Evolutionary conservation across 2,797 vertebrate species (phyloP), one percentile per base, ranked within the genome.

Genomic region (Coreius guichenoti): DNA sequence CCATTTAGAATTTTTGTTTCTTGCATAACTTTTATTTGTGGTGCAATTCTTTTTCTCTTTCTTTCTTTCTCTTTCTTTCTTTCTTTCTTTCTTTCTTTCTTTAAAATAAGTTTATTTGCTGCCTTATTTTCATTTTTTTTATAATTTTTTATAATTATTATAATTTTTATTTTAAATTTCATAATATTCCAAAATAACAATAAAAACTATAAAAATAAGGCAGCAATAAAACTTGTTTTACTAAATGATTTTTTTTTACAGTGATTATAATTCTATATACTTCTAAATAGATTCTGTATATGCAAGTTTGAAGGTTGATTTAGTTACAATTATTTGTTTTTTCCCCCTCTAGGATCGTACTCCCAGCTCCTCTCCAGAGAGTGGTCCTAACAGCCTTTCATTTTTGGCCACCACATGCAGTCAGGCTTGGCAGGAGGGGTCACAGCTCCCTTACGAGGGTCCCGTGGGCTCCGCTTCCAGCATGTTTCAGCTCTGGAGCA

Each of bases 401-500:
- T 95, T 97, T 90, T 91, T 96, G 92, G 94, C 95, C 88, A 95
- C 95, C 81, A 93, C 95, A 89, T 96, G 96, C 91, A 95, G 95
- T 89, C 95, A 96, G 90, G 94, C 93, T 88, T 95, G 94, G 93
- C 95, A 95, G 90, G 95, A 95, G 49, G 93, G 93, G 11, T 89
- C 94, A 61, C 95, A 94, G 91, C 95, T 95, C 80, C 93, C 96
- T 49, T 96, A 96, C 63, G 96, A 96, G 54, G 88, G 94, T 63
- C 85, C 94, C 0, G 95, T 95, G 82, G 94, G 94, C 84, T 94
- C 95, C 82, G 89, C 95, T 0, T 94, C 95, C 4, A 94, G 95
- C 74, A 97, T 97, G 96, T 97, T 97, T 90, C 96, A 96, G 89
- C 92, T 97, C 47, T 97, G 96, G 96, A 95, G 95, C 94, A 96